Evolutionary conservation across 2,797 vertebrate species (phyloP).

Genomic region (Morus bassanus): DNA sequence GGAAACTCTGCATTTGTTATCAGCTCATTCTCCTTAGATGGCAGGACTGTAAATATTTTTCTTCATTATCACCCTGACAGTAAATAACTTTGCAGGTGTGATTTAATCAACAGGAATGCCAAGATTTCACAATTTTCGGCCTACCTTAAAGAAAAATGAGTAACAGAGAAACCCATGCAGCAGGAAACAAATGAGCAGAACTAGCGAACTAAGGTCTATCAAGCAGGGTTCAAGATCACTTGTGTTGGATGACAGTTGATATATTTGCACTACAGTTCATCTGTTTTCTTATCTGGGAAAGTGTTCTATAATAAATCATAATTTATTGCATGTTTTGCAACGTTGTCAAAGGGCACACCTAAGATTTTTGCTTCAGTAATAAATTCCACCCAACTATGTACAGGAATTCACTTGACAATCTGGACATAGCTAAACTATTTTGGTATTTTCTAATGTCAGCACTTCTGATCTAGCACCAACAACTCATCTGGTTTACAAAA

Average conservation of each 20-base stretch:
- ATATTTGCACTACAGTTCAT: conserved; percentile 35
- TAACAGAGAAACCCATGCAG: conserved; percentile 4
- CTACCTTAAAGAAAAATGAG: conserved; percentile 1
- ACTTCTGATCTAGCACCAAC: not conserved
- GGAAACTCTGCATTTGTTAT: conserved; percentile 20
- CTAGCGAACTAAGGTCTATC: conserved; percentile 5
- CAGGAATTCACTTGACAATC: conserved; percentile 24
- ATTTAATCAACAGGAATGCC: conserved; percentile 45
- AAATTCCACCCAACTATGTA: not conserved
- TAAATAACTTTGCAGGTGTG: conserved; percentile 64
- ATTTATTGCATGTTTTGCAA: conserved; percentile 61
- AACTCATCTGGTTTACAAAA: not conserved
- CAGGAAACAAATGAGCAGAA: conserved; percentile 11
- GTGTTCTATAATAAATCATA: conserved; percentile 51
- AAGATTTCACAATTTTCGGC: conserved; percentile 46
- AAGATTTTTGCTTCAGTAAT: conserved; percentile 42
- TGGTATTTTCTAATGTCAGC: not conserved
- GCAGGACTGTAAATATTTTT: conserved; percentile 65
- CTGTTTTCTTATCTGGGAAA: conserved; percentile 57
- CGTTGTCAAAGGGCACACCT: conserved; percentile 37
- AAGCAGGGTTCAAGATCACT: conserved; percentile 42
- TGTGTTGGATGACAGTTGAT: not conserved
- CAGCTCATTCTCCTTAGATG: conserved; percentile 27
- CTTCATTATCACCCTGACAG: conserved; percentile 49
- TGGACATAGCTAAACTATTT: conserved; percentile 23